phyloP scores from a whole-genome alignment of 2,888 invertebrate genomes.

The Orchesella flavescens region DNA sequence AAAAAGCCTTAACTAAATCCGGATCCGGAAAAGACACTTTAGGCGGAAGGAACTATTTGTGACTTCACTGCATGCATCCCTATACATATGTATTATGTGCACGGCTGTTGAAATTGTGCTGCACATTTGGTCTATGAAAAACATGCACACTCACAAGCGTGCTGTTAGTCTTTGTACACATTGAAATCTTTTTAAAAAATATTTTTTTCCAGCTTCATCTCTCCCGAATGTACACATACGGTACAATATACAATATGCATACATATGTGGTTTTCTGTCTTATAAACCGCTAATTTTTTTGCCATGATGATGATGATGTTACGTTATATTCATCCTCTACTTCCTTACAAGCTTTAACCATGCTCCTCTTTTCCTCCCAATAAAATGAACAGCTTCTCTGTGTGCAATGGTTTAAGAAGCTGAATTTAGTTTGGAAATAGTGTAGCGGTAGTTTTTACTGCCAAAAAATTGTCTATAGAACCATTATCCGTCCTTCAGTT shows the following conservation, averaged over 20 bases:
- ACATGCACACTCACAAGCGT: background rate
- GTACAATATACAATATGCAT: too few species aligned
- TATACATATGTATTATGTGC: background rate
- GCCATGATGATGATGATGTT: too few species aligned
- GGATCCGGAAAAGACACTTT: constrained; percentile 36
- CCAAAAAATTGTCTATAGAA: constrained; percentile 17
- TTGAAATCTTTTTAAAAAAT: background rate
- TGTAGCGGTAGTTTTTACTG: background rate
- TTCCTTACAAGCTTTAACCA: too few species aligned
- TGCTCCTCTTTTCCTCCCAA: background rate
- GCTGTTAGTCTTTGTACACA: background rate
- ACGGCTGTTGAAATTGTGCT: background rate
- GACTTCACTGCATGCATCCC: background rate
- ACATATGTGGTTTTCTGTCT: too few species aligned
- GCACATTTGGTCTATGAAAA: background rate
- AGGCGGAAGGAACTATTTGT: constrained; percentile 4
- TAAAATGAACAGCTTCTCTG: background rate
- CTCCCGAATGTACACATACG: too few species aligned
- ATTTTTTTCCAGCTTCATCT: background rate
- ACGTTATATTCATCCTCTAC: too few species aligned
- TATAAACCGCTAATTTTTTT: too few species aligned
- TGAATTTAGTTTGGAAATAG: background rate
- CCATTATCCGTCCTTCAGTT: constrained; percentile 8
- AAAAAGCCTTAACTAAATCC: constrained; percentile 40
- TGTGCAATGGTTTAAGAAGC: background rate